Evolutionary conservation across 2,888 invertebrate genomes (phyloP).

Genomic region (Thumatha senex): DNA sequence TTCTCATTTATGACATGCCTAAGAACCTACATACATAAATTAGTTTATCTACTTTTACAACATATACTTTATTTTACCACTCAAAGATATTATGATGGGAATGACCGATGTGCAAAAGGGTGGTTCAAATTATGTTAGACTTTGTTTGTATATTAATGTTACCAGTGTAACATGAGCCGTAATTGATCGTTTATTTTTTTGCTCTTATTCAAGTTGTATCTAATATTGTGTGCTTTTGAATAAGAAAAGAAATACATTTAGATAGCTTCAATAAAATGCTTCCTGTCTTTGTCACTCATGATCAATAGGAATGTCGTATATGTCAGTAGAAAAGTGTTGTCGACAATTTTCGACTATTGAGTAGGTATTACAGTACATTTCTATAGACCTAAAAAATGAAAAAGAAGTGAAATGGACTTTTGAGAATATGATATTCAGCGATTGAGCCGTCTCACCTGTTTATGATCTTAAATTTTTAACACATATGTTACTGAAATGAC

Average conservation of each 20-base stretch:
- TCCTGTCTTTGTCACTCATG: neutral
- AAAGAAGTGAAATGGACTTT: too few relatives aligned
- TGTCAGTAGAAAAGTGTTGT: too few relatives aligned
- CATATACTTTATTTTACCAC: constrained; percentile 39
- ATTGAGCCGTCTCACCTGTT: too few relatives aligned
- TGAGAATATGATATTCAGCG: too few relatives aligned
- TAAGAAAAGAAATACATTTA: constrained; percentile 3
- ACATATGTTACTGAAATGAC: too few relatives aligned
- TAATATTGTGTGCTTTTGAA: constrained; percentile 10
- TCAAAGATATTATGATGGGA: constrained; percentile 35
- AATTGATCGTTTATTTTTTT: constrained; percentile 2
- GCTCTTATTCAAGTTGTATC: constrained; percentile 8
- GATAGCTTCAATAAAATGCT: neutral
- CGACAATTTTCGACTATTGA: too few relatives aligned
- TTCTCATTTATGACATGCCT: constrained; percentile 40
- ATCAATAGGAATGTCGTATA: neutral
- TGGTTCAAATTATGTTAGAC: constrained; percentile 20
- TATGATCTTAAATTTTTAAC: too few relatives aligned
- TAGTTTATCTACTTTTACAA: constrained; percentile 39
- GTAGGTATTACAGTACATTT: too few relatives aligned
- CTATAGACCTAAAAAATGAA: too few relatives aligned
- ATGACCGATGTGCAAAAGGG: constrained; percentile 32
- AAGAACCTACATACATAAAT: constrained; percentile 41
- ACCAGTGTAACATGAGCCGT: constrained; percentile 9
- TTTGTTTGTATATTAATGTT: neutral